phyloP scores from a whole-genome alignment of 2,113 vertebrate genomes.

The Motacilla alba region DNA sequence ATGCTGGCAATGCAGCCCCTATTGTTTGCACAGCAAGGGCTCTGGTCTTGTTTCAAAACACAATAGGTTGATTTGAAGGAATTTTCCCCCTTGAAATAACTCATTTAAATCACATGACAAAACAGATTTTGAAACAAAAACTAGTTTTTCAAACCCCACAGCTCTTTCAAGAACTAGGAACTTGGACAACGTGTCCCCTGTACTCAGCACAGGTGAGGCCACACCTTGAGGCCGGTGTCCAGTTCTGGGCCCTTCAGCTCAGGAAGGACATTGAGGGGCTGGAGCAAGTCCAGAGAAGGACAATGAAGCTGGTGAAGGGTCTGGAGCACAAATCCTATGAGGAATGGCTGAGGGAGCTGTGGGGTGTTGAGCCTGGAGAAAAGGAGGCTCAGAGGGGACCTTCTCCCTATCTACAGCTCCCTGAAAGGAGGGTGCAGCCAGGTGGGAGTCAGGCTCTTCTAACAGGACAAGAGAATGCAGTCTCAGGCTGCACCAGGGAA shows the following conservation, averaged over 20 bases:
- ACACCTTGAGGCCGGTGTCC: neutral
- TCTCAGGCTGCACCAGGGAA: neutral
- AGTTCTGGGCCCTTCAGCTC: neutral
- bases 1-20: neutral
- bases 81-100: neutral
- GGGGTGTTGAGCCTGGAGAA: neutral
- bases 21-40: neutral
- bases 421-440: neutral
- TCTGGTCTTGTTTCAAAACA: neutral
- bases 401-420: neutral
- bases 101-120: neutral
- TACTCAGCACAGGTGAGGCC: neutral
- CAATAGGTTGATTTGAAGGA: neutral
- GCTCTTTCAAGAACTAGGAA: neutral
- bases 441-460: neutral
- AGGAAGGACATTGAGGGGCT: neutral
- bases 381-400: neutral
- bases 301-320: neutral
- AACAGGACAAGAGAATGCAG: neutral
- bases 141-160: neutral
- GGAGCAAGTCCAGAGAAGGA: accelerated
- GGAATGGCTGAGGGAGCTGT: neutral
- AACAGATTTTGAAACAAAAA: conserved; percentile 10
- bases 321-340: neutral
- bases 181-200: neutral